phyloP scores from a whole-genome alignment of 2,113 vertebrate species.

The Zingel zingel region DNA sequence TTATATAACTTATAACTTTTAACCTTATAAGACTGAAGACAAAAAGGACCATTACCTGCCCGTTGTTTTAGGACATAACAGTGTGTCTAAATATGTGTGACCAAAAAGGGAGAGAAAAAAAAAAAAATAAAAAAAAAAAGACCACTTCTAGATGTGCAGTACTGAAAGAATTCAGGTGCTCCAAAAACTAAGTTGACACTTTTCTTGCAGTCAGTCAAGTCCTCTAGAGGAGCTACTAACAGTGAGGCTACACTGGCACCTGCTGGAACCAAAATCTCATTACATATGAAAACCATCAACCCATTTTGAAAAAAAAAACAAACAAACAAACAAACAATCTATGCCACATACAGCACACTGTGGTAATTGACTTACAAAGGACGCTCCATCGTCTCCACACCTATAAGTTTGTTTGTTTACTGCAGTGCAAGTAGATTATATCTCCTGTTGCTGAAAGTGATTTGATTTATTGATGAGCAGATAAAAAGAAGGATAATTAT shows the following conservation, averaged over 20 bases:
- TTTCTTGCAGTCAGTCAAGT: neutral
- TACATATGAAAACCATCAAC: conserved; percentile 18
- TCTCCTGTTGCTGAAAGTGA: too few species aligned
- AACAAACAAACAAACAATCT: neutral
- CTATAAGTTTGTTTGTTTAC: neutral
- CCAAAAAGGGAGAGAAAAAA: too few species aligned
- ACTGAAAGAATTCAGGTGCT: neutral
- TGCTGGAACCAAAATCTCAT: conserved; percentile 41
- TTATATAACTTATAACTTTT: neutral
- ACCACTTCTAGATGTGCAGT: neutral
- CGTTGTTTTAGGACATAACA: neutral
- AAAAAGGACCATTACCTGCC: neutral
- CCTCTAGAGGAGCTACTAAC: neutral
- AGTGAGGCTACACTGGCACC: conserved; percentile 55
- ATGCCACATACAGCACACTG: too few species aligned
- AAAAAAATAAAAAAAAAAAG: neutral
- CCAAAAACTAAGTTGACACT: neutral
- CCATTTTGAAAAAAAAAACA: neutral
- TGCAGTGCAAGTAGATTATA: neutral
- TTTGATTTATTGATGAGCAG: neutral
- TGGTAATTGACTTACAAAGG: too few species aligned
- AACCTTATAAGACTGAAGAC: neutral
- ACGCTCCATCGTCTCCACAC: neutral
- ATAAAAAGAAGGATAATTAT: too few species aligned
- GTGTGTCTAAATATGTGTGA: neutral